Evolutionary conservation across 2,113 vertebrate genomes (phyloP).

Genomic region (Rhinoptilus africanus): DNA sequence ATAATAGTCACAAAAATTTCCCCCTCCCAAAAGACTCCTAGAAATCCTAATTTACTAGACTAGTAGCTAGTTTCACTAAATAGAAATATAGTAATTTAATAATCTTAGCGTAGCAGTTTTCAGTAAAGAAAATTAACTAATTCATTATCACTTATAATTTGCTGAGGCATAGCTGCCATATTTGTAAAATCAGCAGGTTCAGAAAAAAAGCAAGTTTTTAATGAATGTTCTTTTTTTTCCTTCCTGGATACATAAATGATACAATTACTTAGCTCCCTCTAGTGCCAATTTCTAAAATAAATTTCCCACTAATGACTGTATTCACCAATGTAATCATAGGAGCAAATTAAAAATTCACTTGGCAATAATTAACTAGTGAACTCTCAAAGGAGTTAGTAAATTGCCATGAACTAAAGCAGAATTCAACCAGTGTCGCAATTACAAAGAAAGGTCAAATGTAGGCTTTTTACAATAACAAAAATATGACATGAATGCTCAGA

Average conservation of each 20-base stretch:
- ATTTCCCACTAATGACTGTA: constrained; percentile 59
- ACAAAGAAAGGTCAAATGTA: constrained; percentile 58
- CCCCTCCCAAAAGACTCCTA: constrained; percentile 76
- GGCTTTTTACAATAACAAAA: constrained; percentile 17
- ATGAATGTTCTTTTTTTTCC: constrained; percentile 66
- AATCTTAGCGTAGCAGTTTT: constrained; percentile 82
- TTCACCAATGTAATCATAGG: constrained; percentile 67
- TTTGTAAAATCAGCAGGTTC: constrained; percentile 87
- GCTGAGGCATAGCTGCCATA: constrained; percentile 84
- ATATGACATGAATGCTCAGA: neutral
- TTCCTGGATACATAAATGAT: constrained; percentile 71
- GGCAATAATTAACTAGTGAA: constrained; percentile 76
- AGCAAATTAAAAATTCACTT: constrained; percentile 79
- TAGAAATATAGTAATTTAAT: constrained; percentile 82
- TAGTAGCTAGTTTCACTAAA: constrained; percentile 71
- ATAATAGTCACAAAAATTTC: constrained; percentile 61
- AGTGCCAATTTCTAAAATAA: constrained; percentile 81
- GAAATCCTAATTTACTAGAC: constrained; percentile 77
- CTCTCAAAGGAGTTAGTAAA: constrained; percentile 58
- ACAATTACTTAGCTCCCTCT: constrained; percentile 96
- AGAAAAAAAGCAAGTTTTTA: constrained; percentile 76
- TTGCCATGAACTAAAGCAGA: constrained; percentile 52
- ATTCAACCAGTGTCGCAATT: constrained; percentile 35
- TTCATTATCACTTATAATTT: constrained; percentile 86
- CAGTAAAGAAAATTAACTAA: constrained; percentile 85